Conservation (phyloP, 2,888 invertebrate genomes). For the Sinelater perroti region DNA sequence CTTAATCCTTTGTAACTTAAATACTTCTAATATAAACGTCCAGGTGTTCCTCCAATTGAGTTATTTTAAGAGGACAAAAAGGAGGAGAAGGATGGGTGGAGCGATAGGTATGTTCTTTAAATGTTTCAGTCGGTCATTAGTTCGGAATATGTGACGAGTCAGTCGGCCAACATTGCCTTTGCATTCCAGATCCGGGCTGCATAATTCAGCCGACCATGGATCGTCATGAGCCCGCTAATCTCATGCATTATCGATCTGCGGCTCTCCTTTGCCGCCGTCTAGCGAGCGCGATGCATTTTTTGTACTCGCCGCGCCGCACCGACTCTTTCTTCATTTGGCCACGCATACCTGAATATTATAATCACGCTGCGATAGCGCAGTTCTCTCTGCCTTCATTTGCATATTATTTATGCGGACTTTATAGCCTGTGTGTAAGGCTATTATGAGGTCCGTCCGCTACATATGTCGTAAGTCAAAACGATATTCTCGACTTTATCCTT, state of each 20-base stretch:
- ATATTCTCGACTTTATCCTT: constrained; percentile 37
- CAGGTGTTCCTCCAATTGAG: too few species aligned
- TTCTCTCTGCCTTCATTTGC: constrained; percentile 46
- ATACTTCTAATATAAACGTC: too few species aligned
- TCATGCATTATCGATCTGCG: constrained; percentile 36
- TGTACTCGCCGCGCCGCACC: constrained; percentile 35
- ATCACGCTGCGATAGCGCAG: constrained; percentile 40
- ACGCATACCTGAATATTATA: constrained; percentile 41
- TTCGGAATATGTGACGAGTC: not conserved
- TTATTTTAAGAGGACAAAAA: too few species aligned
- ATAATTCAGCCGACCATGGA: constrained; percentile 40
- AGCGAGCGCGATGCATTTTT: constrained; percentile 38
- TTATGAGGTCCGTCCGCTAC: constrained; percentile 45
- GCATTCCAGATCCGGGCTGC: constrained; percentile 34
- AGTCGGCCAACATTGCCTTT: constrained; percentile 30
- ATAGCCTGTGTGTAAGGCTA: constrained; percentile 46
- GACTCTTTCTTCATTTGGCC: constrained; percentile 38
- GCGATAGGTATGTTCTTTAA: too few species aligned
- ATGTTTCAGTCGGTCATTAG: not conserved
- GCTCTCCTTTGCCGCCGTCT: constrained; percentile 31
- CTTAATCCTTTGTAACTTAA: too few species aligned
- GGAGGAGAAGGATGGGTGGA: too few species aligned
- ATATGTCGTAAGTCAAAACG: constrained; percentile 43
- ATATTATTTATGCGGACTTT: constrained; percentile 51
- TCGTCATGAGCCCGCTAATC: constrained; percentile 33